Evolutionary conservation across 1,140 invertebrate species (phyloP).

Genomic region (Lerema accius): DNA sequence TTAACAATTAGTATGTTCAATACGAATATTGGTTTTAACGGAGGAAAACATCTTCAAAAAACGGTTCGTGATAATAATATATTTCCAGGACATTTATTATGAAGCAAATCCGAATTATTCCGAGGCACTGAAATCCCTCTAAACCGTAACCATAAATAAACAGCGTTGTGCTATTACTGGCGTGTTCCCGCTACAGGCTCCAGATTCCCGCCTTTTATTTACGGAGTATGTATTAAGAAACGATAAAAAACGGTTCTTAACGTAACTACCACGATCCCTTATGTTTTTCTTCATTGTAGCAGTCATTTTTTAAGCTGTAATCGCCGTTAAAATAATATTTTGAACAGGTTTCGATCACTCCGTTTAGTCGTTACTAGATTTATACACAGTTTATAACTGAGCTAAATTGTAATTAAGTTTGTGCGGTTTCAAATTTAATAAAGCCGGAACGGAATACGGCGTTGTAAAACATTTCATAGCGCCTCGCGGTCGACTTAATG

Average conservation of each 20-base stretch:
- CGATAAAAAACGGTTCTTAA: too few relatives aligned
- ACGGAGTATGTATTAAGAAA: constrained; percentile 6
- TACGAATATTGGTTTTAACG: too few relatives aligned
- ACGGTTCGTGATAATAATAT: background rate
- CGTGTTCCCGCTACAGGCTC: constrained; percentile 5
- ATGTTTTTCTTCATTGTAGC: too few relatives aligned
- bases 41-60: constrained; percentile 19
- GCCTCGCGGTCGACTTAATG: constrained; percentile 24
- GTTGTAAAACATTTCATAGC: constrained; percentile 34
- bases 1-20: too few relatives aligned
- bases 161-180: constrained; percentile 19
- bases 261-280: too few relatives aligned
- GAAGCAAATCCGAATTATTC: constrained; percentile 23
- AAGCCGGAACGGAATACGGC: constrained; percentile 11
- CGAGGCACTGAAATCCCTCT: constrained; percentile 14
- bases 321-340: constrained; percentile 1
- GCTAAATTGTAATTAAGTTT: constrained; percentile 27
- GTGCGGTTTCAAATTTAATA: constrained; percentile 33
- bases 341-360: background rate
- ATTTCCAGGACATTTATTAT: constrained; percentile 18
- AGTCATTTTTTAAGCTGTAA: too few relatives aligned
- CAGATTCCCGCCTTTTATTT: constrained; percentile 6
- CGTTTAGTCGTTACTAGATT: background rate
- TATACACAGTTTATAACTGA: constrained; percentile 22
- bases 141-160: constrained; percentile 22